phyloP scores from a whole-genome alignment of 1,140 invertebrate species.

The Sipha flava region DNA sequence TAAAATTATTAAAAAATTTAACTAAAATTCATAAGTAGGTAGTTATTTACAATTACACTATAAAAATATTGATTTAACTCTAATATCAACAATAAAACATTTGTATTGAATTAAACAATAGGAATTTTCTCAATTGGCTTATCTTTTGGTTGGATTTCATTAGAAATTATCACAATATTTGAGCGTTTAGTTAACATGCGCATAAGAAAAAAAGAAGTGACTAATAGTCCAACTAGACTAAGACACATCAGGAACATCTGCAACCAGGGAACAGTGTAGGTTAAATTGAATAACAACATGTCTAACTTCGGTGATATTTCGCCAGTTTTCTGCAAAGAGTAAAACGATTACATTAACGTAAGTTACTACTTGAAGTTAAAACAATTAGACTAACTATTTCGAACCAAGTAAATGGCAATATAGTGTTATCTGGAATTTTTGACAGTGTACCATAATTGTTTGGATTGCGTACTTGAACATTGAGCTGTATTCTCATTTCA shows the following conservation, averaged over 20 bases:
- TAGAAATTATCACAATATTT: neutral
- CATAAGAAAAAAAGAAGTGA: neutral
- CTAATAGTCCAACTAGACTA: conserved; percentile 1
- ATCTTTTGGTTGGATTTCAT: neutral
- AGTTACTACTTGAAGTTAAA: neutral
- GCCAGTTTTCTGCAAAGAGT: conserved; percentile 4
- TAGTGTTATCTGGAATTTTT: conserved; percentile 36
- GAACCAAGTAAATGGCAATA: conserved; percentile 39
- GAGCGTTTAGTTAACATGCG: neutral
- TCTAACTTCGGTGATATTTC: neutral
- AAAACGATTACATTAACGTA: no score
- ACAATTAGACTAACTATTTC: conserved; percentile 37
- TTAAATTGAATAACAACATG: neutral
- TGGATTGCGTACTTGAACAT: conserved; percentile 38
- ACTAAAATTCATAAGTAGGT: neutral
- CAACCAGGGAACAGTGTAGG: neutral
- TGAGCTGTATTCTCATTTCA: conserved; percentile 39
- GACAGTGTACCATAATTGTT: neutral
- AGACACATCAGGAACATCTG: conserved; percentile 17
- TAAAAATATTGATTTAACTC: neutral
- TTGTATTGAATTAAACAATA: conserved; percentile 7
- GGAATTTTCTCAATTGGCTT: conserved; percentile 15
- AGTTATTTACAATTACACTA: neutral
- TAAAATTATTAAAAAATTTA: neutral
- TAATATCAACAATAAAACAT: neutral